Evolutionary conservation across 2,797 vertebrate species (phyloP).

Genomic region (Rhinophrynus dorsalis): DNA sequence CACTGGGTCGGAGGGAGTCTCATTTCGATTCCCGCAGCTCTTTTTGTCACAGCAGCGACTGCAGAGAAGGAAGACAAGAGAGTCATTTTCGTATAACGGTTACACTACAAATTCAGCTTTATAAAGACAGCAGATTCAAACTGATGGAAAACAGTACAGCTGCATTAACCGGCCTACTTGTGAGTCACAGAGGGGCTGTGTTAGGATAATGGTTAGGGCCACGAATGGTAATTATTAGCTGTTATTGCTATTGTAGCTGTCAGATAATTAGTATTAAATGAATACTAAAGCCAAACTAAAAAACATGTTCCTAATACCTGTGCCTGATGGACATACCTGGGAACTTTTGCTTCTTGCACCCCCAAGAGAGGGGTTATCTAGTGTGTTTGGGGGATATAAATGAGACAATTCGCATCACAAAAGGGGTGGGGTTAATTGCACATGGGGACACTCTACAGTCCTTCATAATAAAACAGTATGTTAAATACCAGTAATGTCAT

Average conservation of each 20-base stretch:
- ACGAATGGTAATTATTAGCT: conserved; percentile 73
- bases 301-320: no score
- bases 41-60: conserved; percentile 98
- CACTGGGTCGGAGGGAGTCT: conserved; percentile 98
- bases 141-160: conserved; percentile 60
- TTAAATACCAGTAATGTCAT: no score
- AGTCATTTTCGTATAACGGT: conserved; percentile 69
- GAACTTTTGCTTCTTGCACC: no score
- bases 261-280: conserved; percentile 50
- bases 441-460: no score
- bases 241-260: conserved; percentile 71
- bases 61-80: conserved; percentile 66
- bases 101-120: conserved; percentile 74
- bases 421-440: no score
- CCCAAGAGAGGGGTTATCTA: no score
- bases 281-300: conserved; percentile 8
- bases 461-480: no score
- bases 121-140: conserved; percentile 70
- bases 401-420: no score
- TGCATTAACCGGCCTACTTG: conserved; percentile 64
- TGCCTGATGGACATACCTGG: no score
- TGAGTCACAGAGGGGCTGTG: no score
- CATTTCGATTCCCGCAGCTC: conserved; percentile 98
- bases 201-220: conserved; percentile 63
- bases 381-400: no score